These are phyloP conservation scores for Cephalopterus ornatus DNA, from an alignment of 2,113 vertebrate species.

Conservation along the genomic window DNA sequence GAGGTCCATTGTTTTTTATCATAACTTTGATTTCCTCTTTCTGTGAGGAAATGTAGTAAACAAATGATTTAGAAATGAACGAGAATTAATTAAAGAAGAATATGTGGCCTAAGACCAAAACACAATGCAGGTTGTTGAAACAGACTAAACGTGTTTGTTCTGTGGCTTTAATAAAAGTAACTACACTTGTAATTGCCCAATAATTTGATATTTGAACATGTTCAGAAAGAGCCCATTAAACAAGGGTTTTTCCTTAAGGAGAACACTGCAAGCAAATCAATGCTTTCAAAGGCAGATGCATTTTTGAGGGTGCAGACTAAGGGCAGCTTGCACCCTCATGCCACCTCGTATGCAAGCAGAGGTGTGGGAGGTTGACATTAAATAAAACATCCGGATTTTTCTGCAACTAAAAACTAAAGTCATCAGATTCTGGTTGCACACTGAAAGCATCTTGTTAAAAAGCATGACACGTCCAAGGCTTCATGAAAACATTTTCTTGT, in stretches of 20 bases:
- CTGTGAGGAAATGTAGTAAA: background rate
- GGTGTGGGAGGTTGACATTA: background rate
- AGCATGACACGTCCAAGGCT: slow-evolving; percentile 65
- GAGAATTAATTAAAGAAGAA: background rate
- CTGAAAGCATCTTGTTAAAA: slow-evolving; percentile 66
- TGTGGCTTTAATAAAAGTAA: slow-evolving; percentile 11
- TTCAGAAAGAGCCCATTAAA: background rate
- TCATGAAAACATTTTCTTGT: slow-evolving; percentile 76
- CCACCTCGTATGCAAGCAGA: background rate
- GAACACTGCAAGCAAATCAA: background rate
- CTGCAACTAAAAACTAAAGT: background rate
- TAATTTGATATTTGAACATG: slow-evolving; percentile 25
- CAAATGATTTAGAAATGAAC: background rate
- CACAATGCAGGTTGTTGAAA: background rate
- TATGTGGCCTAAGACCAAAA: background rate
- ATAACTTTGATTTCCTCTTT: background rate
- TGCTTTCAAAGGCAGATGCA: background rate
- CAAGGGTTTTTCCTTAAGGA: background rate
- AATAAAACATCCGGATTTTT: slow-evolving; percentile 1
- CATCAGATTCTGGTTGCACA: slow-evolving; percentile 33
- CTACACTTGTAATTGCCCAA: background rate
- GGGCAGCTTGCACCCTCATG: background rate
- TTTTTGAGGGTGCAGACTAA: background rate
- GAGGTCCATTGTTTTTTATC: background rate
- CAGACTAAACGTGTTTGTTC: background rate